Evolutionary conservation across 1,140 invertebrate species (phyloP).

Genomic region (Saxidomus purpurata): DNA sequence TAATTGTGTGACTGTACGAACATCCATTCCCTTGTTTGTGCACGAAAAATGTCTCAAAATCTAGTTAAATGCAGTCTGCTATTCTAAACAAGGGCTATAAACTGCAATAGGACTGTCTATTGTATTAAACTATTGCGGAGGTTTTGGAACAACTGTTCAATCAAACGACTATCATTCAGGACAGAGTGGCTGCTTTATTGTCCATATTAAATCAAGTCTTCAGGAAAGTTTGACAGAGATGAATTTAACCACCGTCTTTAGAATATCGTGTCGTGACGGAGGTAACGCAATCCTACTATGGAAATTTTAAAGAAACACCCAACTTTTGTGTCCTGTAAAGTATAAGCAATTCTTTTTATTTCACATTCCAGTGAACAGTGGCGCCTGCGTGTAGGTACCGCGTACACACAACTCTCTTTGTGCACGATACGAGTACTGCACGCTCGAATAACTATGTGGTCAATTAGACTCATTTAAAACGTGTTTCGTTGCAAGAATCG

Average conservation of each 20-base stretch:
- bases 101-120: not conserved
- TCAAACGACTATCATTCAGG: not conserved
- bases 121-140: not conserved
- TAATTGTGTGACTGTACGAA: not conserved
- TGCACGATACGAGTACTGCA: no score
- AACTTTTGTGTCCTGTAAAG: no score
- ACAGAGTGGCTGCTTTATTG: not conserved
- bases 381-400: no score
- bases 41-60: not conserved
- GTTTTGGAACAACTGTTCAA: not conserved
- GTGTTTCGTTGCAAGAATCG: no score
- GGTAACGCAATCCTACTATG: no score
- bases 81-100: not conserved
- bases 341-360: no score
- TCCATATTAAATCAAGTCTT: not conserved
- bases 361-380: no score
- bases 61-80: not conserved
- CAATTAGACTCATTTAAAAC: no score
- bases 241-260: not conserved
- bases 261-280: no score
- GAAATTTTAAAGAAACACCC: no score
- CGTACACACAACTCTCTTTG: no score
- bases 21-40: not conserved
- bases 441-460: no score
- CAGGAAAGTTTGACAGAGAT: constrained; percentile 14